Conservation (phyloP, 1,140 invertebrate genomes). For the Drosophila nannoptera region DNA sequence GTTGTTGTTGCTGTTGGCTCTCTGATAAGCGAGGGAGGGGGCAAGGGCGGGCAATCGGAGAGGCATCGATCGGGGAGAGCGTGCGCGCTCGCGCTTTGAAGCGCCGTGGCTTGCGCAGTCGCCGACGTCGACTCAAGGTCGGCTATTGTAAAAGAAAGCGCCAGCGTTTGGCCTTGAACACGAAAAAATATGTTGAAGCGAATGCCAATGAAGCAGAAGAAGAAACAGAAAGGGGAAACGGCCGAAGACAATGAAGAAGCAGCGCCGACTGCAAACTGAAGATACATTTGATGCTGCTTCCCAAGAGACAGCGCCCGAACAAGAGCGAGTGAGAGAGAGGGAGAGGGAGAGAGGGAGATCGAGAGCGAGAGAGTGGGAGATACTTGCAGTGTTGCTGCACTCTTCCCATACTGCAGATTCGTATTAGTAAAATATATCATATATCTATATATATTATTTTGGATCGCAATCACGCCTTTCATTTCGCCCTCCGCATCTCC, state of each 20-base stretch:
- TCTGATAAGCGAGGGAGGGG: slow-evolving; percentile 58
- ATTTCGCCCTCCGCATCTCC: too few species aligned
- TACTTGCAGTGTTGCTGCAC: slow-evolving; percentile 21
- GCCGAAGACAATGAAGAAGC: slow-evolving; percentile 9
- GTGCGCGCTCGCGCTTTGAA: background rate
- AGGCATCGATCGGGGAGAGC: background rate
- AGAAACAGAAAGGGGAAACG: background rate
- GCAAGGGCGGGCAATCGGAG: background rate
- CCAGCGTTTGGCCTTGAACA: slow-evolving; percentile 71
- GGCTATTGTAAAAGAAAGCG: slow-evolving; percentile 77
- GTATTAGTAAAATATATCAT: background rate
- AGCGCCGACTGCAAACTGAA: background rate
- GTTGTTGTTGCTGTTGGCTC: slow-evolving; percentile 27
- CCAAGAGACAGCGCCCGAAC: too few species aligned
- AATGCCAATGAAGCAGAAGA: slow-evolving; percentile 22
- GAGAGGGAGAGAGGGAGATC: background rate
- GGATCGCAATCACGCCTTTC: too few species aligned
- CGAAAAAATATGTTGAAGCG: slow-evolving; percentile 63
- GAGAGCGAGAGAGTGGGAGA: background rate
- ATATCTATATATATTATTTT: too few species aligned
- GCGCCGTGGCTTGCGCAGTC: slow-evolving; percentile 22
- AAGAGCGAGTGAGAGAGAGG: background rate
- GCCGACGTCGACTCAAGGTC: slow-evolving; percentile 64
- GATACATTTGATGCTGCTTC: slow-evolving; percentile 9
- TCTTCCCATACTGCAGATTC: background rate